Conservation (phyloP, 2,797 vertebrate species). For the Clarias laeviceps region DNA sequence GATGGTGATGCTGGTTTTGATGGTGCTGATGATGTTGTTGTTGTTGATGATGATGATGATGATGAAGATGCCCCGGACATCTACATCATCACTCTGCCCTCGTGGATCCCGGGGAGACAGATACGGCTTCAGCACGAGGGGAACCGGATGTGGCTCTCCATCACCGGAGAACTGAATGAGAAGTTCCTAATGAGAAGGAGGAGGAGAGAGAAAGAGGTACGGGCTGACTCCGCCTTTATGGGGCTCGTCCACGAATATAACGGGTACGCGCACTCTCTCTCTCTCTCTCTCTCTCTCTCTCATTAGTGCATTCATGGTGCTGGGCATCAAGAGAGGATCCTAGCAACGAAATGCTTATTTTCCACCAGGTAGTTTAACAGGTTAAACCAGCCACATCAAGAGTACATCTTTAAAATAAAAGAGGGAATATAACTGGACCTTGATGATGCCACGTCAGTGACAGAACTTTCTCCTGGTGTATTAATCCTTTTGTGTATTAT, state of each 20-base stretch:
- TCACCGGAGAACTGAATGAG: not conserved
- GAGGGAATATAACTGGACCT: not conserved
- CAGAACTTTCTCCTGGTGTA: not conserved
- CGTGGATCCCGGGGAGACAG: not conserved
- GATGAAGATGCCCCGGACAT: not conserved
- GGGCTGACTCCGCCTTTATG: not conserved
- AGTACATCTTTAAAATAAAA: not conserved
- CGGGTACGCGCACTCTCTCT: not conserved
- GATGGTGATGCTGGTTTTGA: not conserved
- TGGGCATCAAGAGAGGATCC: not conserved
- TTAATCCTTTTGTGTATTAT: too few relatives aligned
- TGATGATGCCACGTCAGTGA: not conserved
- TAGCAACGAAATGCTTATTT: not conserved
- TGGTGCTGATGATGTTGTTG: not conserved
- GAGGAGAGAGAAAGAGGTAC: not conserved
- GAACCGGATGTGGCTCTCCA: not conserved
- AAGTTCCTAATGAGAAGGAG: slow-evolving; percentile 8
- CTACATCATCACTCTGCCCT: not conserved
- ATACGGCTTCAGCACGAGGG: not conserved
- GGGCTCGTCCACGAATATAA: not conserved
- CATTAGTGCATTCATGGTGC: not conserved
- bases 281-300: slow-evolving; percentile 15
- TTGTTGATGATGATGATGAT: not conserved
- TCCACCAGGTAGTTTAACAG: not conserved
- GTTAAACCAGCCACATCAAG: not conserved